A percentile compares a stretch with the other conserved stretches of the same genome.
phyloP scores from a whole-genome alignment of 2,888 invertebrate genomes.

The Gymnocheta viridis region DNA sequence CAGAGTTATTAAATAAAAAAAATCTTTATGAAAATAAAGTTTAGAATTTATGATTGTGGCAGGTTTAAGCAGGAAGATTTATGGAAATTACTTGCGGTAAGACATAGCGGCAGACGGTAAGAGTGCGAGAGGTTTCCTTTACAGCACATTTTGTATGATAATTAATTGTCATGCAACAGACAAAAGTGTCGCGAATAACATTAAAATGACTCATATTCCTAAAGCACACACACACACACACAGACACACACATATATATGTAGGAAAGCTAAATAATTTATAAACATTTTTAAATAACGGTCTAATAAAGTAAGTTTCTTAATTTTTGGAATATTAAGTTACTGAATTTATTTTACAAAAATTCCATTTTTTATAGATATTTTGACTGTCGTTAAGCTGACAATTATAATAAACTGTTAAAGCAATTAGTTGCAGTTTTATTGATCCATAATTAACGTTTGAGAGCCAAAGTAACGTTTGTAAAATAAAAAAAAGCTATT shows the following conservation, averaged over 20 bases:
- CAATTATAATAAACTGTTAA: slow-evolving; percentile 63
- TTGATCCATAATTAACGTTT: slow-evolving; percentile 59
- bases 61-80: slow-evolving; percentile 57
- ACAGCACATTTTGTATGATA: slow-evolving; percentile 6
- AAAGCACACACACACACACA: neutral
- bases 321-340: slow-evolving; percentile 16
- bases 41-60: slow-evolving; percentile 46
- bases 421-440: slow-evolving; percentile 61
- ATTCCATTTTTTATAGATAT: neutral
- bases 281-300: slow-evolving; percentile 27
- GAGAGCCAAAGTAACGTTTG: slow-evolving; percentile 1
- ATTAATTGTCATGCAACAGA: slow-evolving; percentile 48
- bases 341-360: neutral
- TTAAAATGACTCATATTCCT: slow-evolving; percentile 52
- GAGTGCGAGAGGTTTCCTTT: neutral
- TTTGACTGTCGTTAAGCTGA: slow-evolving; percentile 45
- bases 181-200: slow-evolving; percentile 48
- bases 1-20: neutral
- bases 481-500: slow-evolving; percentile 9
- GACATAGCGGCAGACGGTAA: slow-evolving; percentile 10
- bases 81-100: slow-evolving; percentile 42
- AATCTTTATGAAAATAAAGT: slow-evolving; percentile 2
- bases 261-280: neutral
- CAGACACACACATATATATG: neutral
- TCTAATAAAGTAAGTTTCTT: slow-evolving; percentile 31